Evolutionary conservation across 1,140 invertebrate genomes (phyloP).

Genomic region (Pararge aegeria): DNA sequence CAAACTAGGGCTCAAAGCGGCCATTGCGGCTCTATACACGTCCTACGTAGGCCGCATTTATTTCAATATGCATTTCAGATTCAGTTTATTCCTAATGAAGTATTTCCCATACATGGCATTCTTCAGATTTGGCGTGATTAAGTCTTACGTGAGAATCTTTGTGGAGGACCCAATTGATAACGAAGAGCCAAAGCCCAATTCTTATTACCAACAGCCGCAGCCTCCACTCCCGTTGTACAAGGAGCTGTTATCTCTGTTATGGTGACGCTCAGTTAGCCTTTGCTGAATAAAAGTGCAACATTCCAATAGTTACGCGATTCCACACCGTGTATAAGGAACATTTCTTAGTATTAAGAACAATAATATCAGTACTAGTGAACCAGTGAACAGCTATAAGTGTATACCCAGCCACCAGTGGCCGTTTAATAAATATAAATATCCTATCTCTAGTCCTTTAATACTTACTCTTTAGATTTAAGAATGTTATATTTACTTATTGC

Average conservation of each 20-base stretch:
- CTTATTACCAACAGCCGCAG: conserved; percentile 34
- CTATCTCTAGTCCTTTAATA: too few relatives aligned
- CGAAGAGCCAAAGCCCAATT: conserved; percentile 46
- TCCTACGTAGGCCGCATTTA: conserved; percentile 53
- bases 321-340: too few relatives aligned
- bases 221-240: conserved; percentile 42
- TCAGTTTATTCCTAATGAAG: conserved; percentile 56
- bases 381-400: too few relatives aligned
- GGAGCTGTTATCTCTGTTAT: conserved; percentile 36
- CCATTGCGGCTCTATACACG: conserved; percentile 34
- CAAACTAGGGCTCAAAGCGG: conserved; percentile 36
- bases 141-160: conserved; percentile 63
- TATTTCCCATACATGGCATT: conserved; percentile 71
- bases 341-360: too few relatives aligned
- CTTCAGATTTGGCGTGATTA: conserved; percentile 54
- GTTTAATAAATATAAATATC: too few relatives aligned
- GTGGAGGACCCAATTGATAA: conserved; percentile 54
- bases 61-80: conserved; percentile 55
- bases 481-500: too few relatives aligned
- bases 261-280: conserved; percentile 22
- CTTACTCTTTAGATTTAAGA: too few relatives aligned
- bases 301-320: too few relatives aligned
- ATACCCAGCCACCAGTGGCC: too few relatives aligned
- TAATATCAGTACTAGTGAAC: too few relatives aligned
- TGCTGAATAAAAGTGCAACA: not conserved